These are phyloP conservation scores for Sebastes nivosus DNA, from an alignment of 2,797 vertebrate genomes.

Conservation along the genomic window DNA sequence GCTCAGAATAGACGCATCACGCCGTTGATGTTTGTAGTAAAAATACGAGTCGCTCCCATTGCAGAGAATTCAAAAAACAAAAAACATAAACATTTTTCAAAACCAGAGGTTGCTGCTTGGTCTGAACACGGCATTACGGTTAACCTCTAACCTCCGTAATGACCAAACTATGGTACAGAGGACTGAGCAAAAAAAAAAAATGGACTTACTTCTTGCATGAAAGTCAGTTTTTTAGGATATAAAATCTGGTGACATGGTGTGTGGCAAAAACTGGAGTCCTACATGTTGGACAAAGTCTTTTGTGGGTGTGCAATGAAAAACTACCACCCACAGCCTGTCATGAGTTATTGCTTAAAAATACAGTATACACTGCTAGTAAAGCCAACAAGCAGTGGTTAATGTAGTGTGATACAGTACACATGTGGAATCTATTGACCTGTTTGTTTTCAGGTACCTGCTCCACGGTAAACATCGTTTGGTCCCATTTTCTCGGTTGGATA, in stretches of 20 bases:
- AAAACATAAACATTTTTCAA: too few relatives aligned
- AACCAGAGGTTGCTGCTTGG: too few relatives aligned
- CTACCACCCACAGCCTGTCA: not conserved
- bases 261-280: not conserved
- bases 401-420: not conserved
- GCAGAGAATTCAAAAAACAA: too few relatives aligned
- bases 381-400: not conserved
- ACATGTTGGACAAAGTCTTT: not conserved
- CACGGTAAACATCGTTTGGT: not conserved
- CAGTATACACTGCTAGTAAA: not conserved
- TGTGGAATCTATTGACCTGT: not conserved
- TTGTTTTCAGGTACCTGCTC: not conserved
- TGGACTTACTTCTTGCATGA: not conserved
- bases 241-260: not conserved
- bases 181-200: not conserved
- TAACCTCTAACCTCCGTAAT: not conserved
- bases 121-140: too few relatives aligned
- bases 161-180: not conserved
- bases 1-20: too few relatives aligned
- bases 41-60: too few relatives aligned
- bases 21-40: too few relatives aligned
- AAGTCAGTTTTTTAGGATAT: not conserved
- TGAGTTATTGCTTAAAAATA: not conserved
- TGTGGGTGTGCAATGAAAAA: not conserved
- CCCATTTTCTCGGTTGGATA: slow-evolving; percentile 8